Evolutionary conservation across 2,113 vertebrate genomes (phyloP), one percentile per base, ranked within the genome.

Genomic region (Stomatorhinus ivindoensis): DNA sequence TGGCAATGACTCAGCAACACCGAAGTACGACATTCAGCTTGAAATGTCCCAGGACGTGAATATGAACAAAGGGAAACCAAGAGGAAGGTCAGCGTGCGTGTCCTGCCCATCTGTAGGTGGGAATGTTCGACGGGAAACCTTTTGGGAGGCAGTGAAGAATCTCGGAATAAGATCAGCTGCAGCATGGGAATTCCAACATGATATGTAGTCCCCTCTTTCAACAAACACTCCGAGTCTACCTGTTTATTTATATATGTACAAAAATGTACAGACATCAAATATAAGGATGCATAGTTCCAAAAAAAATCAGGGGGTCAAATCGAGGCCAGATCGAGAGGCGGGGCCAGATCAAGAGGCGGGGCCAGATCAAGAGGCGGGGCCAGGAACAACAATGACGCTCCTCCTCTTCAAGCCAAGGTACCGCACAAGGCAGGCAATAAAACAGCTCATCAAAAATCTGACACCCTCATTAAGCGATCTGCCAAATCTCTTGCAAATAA

Each of bases 201-300:
- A 65, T 69, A 69, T 69, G 61, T 31, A 48, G 1, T 5, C 13
- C 27, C 27, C 50, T 17, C 50, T 50, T 53, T 31, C 31, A 46
- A 90, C 58, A 47, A 87, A 21, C 48, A 46, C 27, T 84, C 53
- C 2, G n/a, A 48, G 53, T 87, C 84, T 87, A 89, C 53, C 89
- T 89, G 35, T 88, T 39, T 88, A 90, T 88, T 92, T 92, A 90
- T 93, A 93, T 46, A 51, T 89, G 91, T 50, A 91, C 39, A 92
- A 89, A 92, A 90, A 91, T 92, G 93, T 90, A 94, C 92, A 90
- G 93, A 93, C 95, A 92, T 93, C 93, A 61, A 91, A 91, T 91
- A 92, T 95, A 93, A 95, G 93, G 89, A 95, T 95, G 95, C 94
- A 95, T 94, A 95, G 95, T 93, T 94, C 91, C 92, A 92, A 92